These are phyloP conservation scores for Orchesella flavescens DNA, from an alignment of 2,888 invertebrate species.

Conservation along the genomic window DNA sequence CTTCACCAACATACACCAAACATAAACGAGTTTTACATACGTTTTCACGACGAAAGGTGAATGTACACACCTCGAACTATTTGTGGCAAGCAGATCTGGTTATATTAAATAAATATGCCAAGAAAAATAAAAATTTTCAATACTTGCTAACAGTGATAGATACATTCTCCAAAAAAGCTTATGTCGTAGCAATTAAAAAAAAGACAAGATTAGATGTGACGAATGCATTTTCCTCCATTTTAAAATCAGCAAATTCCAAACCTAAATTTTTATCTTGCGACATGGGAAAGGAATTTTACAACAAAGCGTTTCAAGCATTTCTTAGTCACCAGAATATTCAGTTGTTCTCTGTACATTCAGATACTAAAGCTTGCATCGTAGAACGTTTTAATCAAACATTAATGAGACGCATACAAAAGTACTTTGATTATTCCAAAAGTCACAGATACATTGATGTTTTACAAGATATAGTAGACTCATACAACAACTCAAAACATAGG, in stretches of 20 bases:
- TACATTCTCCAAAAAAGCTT: constrained; percentile 18
- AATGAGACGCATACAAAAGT: constrained; percentile 23
- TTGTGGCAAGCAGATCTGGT: constrained; percentile 40
- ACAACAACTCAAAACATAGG: constrained; percentile 30
- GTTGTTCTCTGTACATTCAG: constrained; percentile 29
- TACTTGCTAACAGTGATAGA: constrained; percentile 30
- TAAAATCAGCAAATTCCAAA: not conserved
- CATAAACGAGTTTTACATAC: not conserved
- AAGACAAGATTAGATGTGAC: constrained; percentile 7
- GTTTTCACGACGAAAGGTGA: constrained; percentile 21
- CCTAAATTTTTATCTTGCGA: not conserved
- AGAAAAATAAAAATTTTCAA: constrained; percentile 5
- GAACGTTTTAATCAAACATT: constrained; percentile 36
- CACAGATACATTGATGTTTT: constrained; percentile 13
- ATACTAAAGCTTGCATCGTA: constrained; percentile 41
- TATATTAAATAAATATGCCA: not conserved
- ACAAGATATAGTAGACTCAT: constrained; percentile 30
- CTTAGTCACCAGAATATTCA: constrained; percentile 12
- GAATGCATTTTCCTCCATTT: constrained; percentile 1
- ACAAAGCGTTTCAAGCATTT: constrained; percentile 5
- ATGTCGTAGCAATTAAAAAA: not conserved
- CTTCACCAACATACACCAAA: constrained; percentile 22
- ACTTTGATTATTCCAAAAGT: constrained; percentile 9
- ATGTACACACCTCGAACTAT: constrained; percentile 43
- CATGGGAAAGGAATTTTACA: constrained; percentile 34